phyloP scores from a whole-genome alignment of 2,797 vertebrate species.

The Ctenochaetus hawaiiensis region DNA sequence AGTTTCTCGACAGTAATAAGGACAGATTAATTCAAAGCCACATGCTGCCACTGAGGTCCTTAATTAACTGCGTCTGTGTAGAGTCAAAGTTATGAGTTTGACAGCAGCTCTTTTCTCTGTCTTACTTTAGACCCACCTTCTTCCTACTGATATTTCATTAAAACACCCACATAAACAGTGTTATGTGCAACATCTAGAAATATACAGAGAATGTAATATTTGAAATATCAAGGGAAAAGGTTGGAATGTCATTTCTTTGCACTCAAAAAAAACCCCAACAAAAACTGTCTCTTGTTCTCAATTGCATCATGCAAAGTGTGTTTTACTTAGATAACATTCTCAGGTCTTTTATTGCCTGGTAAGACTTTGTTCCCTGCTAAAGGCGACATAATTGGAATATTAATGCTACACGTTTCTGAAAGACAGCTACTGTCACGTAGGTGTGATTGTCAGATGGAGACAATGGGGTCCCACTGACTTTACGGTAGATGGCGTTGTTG shows the following conservation, averaged over 20 bases:
- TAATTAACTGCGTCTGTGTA: slow-evolving; percentile 65
- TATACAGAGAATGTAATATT: slow-evolving; percentile 43
- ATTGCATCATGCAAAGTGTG: slow-evolving; percentile 38
- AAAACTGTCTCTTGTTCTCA: slow-evolving; percentile 17
- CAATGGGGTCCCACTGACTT: too few relatives aligned
- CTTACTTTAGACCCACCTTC: slow-evolving; percentile 29
- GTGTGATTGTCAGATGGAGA: too few relatives aligned
- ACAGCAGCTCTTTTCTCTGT: slow-evolving; percentile 56
- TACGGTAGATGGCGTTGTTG: too few relatives aligned
- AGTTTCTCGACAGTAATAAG: slow-evolving; percentile 61
- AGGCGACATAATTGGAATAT: slow-evolving; percentile 33
- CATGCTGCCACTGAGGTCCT: slow-evolving; percentile 39
- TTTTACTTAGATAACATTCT: slow-evolving; percentile 41
- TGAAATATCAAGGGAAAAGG: slow-evolving; percentile 26
- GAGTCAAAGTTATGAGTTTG: slow-evolving; percentile 55
- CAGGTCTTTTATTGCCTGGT: slow-evolving; percentile 13
- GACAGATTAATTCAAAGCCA: slow-evolving; percentile 67
- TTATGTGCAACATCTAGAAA: slow-evolving; percentile 34
- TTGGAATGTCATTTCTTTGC: slow-evolving; percentile 28
- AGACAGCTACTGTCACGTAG: neutral
- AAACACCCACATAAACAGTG: slow-evolving; percentile 46
- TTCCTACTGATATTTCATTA: slow-evolving; percentile 64
- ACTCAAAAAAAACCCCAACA: neutral
- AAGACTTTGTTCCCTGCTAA: slow-evolving; percentile 22
- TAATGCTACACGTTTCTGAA: slow-evolving; percentile 6